phyloP scores from a whole-genome alignment of 2,888 invertebrate species.

The Drosophila eohydei region DNA sequence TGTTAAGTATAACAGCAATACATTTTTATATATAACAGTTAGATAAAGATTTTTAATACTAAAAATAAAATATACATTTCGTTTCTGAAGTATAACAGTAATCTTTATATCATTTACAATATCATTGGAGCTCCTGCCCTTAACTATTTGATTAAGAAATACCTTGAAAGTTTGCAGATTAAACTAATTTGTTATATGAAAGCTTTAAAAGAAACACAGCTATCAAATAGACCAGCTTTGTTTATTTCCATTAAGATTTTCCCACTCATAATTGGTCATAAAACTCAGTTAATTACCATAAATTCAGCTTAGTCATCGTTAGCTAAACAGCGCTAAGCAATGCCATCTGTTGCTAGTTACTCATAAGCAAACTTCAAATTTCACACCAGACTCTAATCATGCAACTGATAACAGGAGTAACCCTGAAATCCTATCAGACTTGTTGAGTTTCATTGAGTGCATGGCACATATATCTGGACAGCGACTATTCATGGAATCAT shows the following conservation, averaged over 20 bases:
- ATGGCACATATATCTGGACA: conserved; percentile 18
- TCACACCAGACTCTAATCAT: conserved; percentile 6
- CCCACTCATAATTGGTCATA: neutral
- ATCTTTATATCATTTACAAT: too few species aligned
- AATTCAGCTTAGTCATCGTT: neutral
- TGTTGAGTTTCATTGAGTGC: conserved; percentile 15
- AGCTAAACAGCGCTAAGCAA: too few species aligned
- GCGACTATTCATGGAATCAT: neutral
- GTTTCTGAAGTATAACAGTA: too few species aligned
- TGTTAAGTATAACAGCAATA: too few species aligned
- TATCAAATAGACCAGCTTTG: neutral
- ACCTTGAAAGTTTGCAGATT: too few species aligned
- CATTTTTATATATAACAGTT: too few species aligned
- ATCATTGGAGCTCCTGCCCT: too few species aligned
- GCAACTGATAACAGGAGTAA: conserved; percentile 16
- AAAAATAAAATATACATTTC: too few species aligned
- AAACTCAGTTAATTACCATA: neutral
- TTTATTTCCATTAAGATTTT: neutral
- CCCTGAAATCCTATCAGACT: conserved; percentile 4
- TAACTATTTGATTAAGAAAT: too few species aligned
- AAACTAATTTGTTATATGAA: too few species aligned
- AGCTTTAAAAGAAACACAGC: neutral
- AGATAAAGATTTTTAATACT: too few species aligned
- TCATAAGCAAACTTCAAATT: neutral
- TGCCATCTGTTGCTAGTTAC: neutral